Conservation (phyloP, 2,888 invertebrate genomes). For the Xiphydria camelus region DNA sequence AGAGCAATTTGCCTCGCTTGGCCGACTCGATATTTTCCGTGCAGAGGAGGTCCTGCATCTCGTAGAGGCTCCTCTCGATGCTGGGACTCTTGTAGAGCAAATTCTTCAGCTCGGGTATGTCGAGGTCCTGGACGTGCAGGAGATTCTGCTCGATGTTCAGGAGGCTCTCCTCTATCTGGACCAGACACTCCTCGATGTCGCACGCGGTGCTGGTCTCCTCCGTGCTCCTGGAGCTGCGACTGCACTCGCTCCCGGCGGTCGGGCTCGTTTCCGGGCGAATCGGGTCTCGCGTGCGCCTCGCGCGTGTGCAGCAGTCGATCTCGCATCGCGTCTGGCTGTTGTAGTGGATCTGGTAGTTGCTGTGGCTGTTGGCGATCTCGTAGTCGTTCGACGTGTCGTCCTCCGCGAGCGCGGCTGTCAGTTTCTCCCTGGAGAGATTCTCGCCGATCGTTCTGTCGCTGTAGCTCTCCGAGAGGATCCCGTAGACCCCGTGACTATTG, state of each 20-base stretch:
- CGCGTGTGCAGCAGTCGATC: neutral
- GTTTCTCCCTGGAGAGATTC: slow-evolving; percentile 17
- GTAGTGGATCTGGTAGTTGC: slow-evolving; percentile 41
- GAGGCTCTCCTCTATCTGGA: slow-evolving; percentile 49
- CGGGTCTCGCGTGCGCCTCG: neutral
- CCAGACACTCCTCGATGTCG: slow-evolving; percentile 47
- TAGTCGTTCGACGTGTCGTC: slow-evolving; percentile 33
- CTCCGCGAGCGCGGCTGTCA: slow-evolving; percentile 21
- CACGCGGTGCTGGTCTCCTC: slow-evolving; percentile 29
- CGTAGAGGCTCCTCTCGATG: slow-evolving; percentile 37
- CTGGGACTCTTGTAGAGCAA: slow-evolving; percentile 42
- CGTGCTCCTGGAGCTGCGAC: slow-evolving; percentile 23
- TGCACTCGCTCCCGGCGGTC: slow-evolving; percentile 11
- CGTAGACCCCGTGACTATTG: slow-evolving; percentile 40
- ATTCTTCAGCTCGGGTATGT: slow-evolving; percentile 45
- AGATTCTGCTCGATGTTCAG: slow-evolving; percentile 47
- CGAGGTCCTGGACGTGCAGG: slow-evolving; percentile 44
- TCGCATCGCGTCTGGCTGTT: slow-evolving; percentile 32
- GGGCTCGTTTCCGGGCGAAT: neutral
- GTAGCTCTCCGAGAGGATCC: slow-evolving; percentile 25
- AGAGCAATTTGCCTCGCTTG: slow-evolving; percentile 17
- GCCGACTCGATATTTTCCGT: slow-evolving; percentile 32
- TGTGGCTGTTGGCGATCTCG: slow-evolving; percentile 46
- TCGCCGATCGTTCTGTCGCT: slow-evolving; percentile 25
- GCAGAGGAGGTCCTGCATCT: slow-evolving; percentile 37